Evolutionary conservation across 2,113 vertebrate genomes (phyloP).

Genomic region (Neopipo cinnamomea): DNA sequence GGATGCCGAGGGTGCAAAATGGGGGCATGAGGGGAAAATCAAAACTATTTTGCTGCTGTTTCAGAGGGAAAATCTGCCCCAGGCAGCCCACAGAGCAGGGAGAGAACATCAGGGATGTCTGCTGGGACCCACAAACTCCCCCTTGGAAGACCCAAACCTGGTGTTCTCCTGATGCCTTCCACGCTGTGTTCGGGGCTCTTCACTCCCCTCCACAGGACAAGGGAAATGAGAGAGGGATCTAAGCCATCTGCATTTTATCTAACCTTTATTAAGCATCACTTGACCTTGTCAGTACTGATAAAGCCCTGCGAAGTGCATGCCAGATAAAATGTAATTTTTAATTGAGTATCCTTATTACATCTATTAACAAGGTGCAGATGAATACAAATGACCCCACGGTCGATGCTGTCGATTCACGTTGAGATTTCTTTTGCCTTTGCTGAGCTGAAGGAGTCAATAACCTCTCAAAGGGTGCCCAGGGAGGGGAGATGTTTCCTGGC

Average conservation of each 20-base stretch:
- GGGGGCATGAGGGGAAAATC: background rate
- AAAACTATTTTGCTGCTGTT: background rate
- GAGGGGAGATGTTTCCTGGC: background rate
- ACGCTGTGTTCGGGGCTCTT: accelerated
- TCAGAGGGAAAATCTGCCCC: background rate
- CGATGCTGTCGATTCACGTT: background rate
- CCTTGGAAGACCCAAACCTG: background rate
- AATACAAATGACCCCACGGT: constrained; percentile 37
- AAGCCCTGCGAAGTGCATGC: background rate
- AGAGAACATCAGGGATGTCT: accelerated
- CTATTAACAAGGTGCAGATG: constrained; percentile 33
- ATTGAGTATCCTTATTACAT: constrained; percentile 41
- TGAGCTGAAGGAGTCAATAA: constrained; percentile 16
- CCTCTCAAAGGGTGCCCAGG: background rate
- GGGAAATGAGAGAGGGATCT: background rate
- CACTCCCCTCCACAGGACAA: background rate
- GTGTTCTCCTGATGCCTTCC: background rate
- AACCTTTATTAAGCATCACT: constrained; percentile 39
- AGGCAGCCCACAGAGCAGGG: accelerated
- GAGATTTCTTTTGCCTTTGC: background rate
- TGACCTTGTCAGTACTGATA: constrained; percentile 51
- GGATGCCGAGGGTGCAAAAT: background rate
- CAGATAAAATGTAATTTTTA: constrained; percentile 48
- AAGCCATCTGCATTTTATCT: background rate
- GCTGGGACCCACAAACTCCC: background rate